Evolutionary conservation across 2,888 invertebrate genomes (phyloP), one percentile per base, ranked within the genome.

Genomic region (Heliconius ethilla): DNA sequence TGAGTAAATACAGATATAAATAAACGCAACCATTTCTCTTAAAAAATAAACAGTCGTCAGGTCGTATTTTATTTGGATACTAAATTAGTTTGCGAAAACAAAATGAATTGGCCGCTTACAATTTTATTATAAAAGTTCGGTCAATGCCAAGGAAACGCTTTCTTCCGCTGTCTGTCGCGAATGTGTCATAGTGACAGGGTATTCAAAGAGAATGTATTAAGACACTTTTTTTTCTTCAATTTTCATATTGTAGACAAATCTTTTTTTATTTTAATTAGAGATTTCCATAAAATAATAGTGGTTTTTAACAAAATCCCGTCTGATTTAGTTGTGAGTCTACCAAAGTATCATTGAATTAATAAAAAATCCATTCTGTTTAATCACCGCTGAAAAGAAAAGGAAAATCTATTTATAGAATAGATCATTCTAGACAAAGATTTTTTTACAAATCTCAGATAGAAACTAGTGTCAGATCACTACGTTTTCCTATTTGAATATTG

Each of bases 121-220:
- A 82, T 80, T 80, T 82, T 81, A 80, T 80, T 79, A 80, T 80
- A 81, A 75, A 75, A 66, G 75, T 40, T 66, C 81, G 83, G 83
- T 82, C 84, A 84, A 65, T 84, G 84, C 82, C 84, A 83, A 84
- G 83, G 82, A 67, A 73, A 80, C 70, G 72, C 70, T 83, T 79
- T 81, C 70, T 77, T 80, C 78, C 74, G 75, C 74, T 72, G 37
- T 29, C 69, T 62, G 76, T 69, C 72, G 63, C 37, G 29, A 51
- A 76, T 77, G 79, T 76, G 79, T 81, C 51, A 70, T 18, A 37
- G 65, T 37, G 37, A 76, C 70, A 55, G n/a, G 15, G 51, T 72
- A 40, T 72, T 33, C 33, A 51, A 51, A 72, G 59, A 69, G 37
- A 69, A 63, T 63, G 25, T 25, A 63, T 25, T 25, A n/a, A 59